phyloP scores from a whole-genome alignment of 2,888 invertebrate genomes.

The Seira musarum region DNA sequence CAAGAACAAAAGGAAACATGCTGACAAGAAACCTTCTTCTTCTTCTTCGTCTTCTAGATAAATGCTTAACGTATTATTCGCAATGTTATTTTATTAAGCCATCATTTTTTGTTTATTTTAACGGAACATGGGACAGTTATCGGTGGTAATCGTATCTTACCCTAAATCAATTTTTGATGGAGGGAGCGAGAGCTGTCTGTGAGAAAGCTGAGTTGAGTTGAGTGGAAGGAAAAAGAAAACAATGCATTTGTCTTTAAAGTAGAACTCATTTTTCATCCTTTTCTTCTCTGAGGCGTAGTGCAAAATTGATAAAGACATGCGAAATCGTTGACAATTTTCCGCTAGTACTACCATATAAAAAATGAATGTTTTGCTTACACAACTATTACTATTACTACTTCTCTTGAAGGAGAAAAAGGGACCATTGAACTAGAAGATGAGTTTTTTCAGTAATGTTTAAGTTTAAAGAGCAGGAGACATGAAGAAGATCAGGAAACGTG shows the following conservation, averaged over 20 bases:
- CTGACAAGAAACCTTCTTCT: slow-evolving; percentile 13
- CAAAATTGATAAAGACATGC: slow-evolving; percentile 13
- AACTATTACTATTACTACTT: no score
- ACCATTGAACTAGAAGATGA: slow-evolving; percentile 41
- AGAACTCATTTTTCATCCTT: not conserved
- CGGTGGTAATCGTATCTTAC: slow-evolving; percentile 6
- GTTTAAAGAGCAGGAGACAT: slow-evolving; percentile 56
- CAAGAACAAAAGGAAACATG: slow-evolving; percentile 33
- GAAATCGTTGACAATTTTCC: slow-evolving; percentile 40
- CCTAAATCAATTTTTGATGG: slow-evolving; percentile 11
- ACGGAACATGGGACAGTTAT: slow-evolving; percentile 51
- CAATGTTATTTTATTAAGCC: slow-evolving; percentile 36
- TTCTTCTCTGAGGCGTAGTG: not conserved
- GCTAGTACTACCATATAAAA: no score
- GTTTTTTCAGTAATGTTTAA: slow-evolving; percentile 44
- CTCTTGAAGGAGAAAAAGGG: slow-evolving; percentile 33
- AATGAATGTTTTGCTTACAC: no score
- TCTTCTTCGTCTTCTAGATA: no score
- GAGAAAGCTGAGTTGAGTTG: no score
- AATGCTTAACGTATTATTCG: no score
- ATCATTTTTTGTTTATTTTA: slow-evolving; percentile 49
- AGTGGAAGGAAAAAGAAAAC: not conserved
- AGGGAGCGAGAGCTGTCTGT: no score
- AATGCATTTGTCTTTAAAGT: not conserved
- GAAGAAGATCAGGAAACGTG: slow-evolving; percentile 60